These are phyloP conservation scores for Campoletis sonorensis DNA, from an alignment of 1,140 invertebrate species.

Conservation along the genomic window DNA sequence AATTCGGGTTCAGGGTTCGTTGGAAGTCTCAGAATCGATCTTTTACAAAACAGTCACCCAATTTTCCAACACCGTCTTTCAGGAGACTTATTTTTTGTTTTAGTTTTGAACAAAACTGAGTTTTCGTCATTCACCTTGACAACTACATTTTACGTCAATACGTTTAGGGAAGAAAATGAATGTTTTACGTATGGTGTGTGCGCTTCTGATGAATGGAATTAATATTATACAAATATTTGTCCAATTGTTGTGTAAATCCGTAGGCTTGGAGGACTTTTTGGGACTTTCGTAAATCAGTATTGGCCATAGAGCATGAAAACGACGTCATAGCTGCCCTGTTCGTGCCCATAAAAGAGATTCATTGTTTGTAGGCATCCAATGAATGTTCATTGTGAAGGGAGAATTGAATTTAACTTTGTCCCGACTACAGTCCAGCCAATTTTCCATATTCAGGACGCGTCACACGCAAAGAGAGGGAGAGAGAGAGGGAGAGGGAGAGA, in stretches of 20 bases:
- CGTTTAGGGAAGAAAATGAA: too few relatives aligned
- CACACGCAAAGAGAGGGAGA: background rate
- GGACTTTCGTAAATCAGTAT: background rate
- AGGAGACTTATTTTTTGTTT: too few relatives aligned
- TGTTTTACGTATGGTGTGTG: too few relatives aligned
- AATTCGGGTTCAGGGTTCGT: too few relatives aligned
- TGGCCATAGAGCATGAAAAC: background rate
- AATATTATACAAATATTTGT: background rate
- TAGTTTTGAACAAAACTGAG: too few relatives aligned
- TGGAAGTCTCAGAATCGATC: too few relatives aligned
- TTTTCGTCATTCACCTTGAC: too few relatives aligned
- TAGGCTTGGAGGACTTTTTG: background rate
- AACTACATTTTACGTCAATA: too few relatives aligned
- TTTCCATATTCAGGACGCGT: slow-evolving; percentile 63
- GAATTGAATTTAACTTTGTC: slow-evolving; percentile 66
- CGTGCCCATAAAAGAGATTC: slow-evolving; percentile 58
- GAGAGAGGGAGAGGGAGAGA: too few relatives aligned
- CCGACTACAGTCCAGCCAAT: slow-evolving; percentile 58
- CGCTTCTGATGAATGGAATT: background rate
- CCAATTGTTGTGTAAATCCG: background rate
- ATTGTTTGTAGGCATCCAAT: slow-evolving; percentile 63
- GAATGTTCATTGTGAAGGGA: slow-evolving; percentile 59
- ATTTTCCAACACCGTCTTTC: too few relatives aligned
- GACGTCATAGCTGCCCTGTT: slow-evolving; percentile 23
- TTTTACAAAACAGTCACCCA: too few relatives aligned